Evolutionary conservation across 2,113 vertebrate species (phyloP).

Genomic region (Trichechus manatus): DNA sequence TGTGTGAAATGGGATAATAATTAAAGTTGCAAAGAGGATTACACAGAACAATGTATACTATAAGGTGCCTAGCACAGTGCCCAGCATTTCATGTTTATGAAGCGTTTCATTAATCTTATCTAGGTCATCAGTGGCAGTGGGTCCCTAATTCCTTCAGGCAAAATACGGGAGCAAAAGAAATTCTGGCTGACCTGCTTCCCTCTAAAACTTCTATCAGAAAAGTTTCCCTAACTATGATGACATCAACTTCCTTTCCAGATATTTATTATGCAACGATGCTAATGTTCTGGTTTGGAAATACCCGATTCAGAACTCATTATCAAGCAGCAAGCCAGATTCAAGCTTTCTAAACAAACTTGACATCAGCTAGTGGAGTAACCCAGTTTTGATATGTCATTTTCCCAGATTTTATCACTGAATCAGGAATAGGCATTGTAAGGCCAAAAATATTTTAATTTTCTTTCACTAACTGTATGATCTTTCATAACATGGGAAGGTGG

Average conservation of each 20-base stretch:
- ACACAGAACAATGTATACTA: background rate
- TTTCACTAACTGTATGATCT: slow-evolving; percentile 5
- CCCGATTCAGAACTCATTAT: background rate
- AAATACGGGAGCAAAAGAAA: slow-evolving; percentile 26
- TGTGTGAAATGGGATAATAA: background rate
- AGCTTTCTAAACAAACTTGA: slow-evolving; percentile 11
- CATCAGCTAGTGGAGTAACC: background rate
- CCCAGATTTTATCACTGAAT: slow-evolving; percentile 26
- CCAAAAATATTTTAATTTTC: background rate
- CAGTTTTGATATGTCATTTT: background rate
- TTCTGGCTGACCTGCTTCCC: background rate
- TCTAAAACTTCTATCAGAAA: slow-evolving; percentile 52
- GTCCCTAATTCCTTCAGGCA: slow-evolving; percentile 48
- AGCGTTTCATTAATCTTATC: slow-evolving; percentile 23
- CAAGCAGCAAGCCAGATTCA: slow-evolving; percentile 55
- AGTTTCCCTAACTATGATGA: background rate
- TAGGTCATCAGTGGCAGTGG: background rate
- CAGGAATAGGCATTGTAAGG: background rate
- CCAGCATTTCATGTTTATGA: background rate
- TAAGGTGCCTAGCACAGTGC: background rate
- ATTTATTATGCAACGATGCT: slow-evolving; percentile 37
- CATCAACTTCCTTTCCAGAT: background rate
- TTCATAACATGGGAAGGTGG: background rate
- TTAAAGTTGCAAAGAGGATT: slow-evolving; percentile 11
- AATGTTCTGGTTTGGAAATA: slow-evolving; percentile 33